A percentile compares a stretch with the other conserved stretches of the same genome.
These are phyloP conservation scores for Alsophila aescularia DNA, from an alignment of 2,888 invertebrate genomes.

Conservation along the genomic window DNA sequence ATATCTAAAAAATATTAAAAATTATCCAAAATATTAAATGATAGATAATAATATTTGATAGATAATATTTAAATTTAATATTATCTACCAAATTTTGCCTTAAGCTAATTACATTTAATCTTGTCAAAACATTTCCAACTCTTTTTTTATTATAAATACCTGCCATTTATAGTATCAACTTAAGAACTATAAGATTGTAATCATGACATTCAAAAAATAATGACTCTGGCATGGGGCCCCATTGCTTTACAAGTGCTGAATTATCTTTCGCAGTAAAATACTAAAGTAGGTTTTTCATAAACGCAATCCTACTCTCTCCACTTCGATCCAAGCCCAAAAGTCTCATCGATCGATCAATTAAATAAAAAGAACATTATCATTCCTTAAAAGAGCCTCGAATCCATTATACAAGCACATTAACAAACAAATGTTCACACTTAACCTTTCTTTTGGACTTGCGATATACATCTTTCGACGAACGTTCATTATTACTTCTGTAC, in stretches of 20 bases:
- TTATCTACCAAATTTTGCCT: too few relatives aligned
- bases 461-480: conserved; percentile 78
- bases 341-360: conserved; percentile 39
- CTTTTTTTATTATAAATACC: too few relatives aligned
- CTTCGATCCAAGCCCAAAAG: conserved; percentile 18
- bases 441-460: conserved; percentile 76
- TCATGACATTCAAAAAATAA: background rate
- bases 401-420: conserved; percentile 80
- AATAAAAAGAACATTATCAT: conserved; percentile 72
- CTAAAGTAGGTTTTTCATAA: conserved; percentile 10
- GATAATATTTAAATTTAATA: too few relatives aligned
- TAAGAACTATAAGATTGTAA: too few relatives aligned
- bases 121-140: too few relatives aligned
- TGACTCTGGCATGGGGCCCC: background rate
- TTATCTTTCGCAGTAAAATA: background rate
- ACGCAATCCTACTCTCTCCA: conserved; percentile 5
- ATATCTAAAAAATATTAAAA: too few relatives aligned
- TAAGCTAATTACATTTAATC: too few relatives aligned
- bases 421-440: conserved; percentile 84
- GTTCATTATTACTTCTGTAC: conserved; percentile 71
- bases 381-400: conserved; percentile 70
- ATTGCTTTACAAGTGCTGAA: background rate
- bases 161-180: too few relatives aligned
- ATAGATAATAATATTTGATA: too few relatives aligned
- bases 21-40: too few relatives aligned